Evolutionary conservation across 1,140 invertebrate genomes (phyloP).

Genomic region (Cryptotermes secundus): DNA sequence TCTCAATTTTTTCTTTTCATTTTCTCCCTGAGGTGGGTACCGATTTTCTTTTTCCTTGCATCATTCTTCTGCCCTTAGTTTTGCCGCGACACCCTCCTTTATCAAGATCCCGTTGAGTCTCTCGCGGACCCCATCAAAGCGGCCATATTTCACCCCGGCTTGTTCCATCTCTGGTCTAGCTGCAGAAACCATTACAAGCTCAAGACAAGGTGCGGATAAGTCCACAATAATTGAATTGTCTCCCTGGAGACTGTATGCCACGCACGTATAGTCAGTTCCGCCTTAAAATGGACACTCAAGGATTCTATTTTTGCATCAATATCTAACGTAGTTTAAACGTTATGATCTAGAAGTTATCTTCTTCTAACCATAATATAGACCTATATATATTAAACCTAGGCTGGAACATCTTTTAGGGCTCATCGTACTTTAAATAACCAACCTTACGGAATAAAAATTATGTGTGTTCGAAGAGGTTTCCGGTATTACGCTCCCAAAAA

Average conservation of each 20-base stretch:
- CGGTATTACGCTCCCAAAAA: too few species aligned
- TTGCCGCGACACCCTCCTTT: neutral
- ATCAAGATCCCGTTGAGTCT: neutral
- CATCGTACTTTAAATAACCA: too few species aligned
- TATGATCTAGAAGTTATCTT: too few species aligned
- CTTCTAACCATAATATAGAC: too few species aligned
- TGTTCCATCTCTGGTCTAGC: neutral
- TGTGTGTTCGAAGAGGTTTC: too few species aligned
- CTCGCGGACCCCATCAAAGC: neutral
- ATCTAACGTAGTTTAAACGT: too few species aligned
- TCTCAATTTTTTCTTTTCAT: neutral
- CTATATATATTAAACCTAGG: too few species aligned
- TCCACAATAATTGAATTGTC: slow-evolving; percentile 36
- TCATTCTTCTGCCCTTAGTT: neutral
- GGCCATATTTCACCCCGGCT: slow-evolving; percentile 6
- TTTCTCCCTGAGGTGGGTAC: too few species aligned
- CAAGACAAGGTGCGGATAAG: slow-evolving; percentile 36
- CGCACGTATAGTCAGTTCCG: neutral
- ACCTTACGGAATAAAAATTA: too few species aligned
- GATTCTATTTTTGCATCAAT: neutral
- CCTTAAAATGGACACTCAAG: neutral
- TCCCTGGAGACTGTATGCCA: slow-evolving; percentile 22
- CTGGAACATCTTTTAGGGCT: too few species aligned
- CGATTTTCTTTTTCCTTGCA: neutral
- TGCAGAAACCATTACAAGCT: slow-evolving; percentile 30